phyloP scores from a whole-genome alignment of 2,797 vertebrate genomes.

The Otus scops region DNA sequence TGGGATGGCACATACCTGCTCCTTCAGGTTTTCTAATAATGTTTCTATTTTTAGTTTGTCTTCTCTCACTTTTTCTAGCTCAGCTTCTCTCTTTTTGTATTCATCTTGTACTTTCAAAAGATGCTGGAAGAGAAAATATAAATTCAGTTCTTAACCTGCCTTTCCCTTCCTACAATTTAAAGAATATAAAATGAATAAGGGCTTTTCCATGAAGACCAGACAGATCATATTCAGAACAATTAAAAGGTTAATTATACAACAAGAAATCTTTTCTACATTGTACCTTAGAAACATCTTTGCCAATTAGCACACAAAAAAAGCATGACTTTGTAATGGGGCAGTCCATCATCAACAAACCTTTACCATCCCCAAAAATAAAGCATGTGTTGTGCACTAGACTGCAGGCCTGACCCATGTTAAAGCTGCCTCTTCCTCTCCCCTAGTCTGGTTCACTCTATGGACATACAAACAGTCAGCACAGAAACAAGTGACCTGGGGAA shows the following conservation, averaged over 20 bases:
- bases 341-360: neutral
- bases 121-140: conserved; percentile 79
- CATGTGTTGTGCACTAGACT: neutral
- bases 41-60: conserved; percentile 88
- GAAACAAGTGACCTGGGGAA: too few relatives aligned
- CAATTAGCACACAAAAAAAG: neutral
- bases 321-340: neutral
- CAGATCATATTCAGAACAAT: neutral
- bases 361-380: neutral
- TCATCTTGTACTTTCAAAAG: conserved; percentile 92
- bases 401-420: too few relatives aligned
- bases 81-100: conserved; percentile 86
- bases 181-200: neutral
- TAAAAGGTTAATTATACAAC: neutral
- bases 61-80: conserved; percentile 88
- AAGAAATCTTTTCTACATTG: neutral
- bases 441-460: too few relatives aligned
- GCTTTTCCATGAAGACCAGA: neutral
- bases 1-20: conserved; percentile 74
- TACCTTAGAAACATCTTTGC: neutral
- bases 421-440: too few relatives aligned
- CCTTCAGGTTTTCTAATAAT: conserved; percentile 88
- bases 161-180: neutral
- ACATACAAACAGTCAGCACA: too few relatives aligned
- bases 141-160: neutral